Evolutionary conservation across 2,113 vertebrate genomes (phyloP), one percentile per base, ranked within the genome.

Genomic region (Vicugna pacos): DNA sequence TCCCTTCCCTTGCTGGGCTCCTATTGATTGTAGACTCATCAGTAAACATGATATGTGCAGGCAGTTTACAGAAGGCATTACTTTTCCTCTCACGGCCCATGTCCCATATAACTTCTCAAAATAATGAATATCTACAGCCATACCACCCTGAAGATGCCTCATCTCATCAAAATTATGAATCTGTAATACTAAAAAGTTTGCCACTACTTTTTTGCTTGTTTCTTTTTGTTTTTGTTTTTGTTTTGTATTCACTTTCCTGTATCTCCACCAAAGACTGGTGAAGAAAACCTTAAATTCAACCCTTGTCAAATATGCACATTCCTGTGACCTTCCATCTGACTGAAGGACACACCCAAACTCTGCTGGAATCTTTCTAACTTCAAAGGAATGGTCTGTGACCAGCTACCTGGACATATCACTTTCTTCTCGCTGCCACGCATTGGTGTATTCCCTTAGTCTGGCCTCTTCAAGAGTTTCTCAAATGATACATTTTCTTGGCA

Each of bases 1-100:
- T 87, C 62, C 54, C 79, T 28, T 75, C 52, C 67, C 83, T 73
- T 79, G 52, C 42, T 70, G n/a, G 26, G 32, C 52, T 89, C n/a
- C 22, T 65, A 15, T 92, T 69, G 26, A 83, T 77, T 67, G 6
- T 35, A 89, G 87, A 62, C 76, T 86, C 20, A 88, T 35, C 28
- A 30, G 35, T 52, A 83, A 95, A n/a, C 14, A 19, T 50, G 35
- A 88, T 48, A 11, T 1, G 70, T 10, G 3, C 30, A 50, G 46
- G 19, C 19, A 58, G 87, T 16, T 67, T 67, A 17, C 1, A 79
- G 32, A 79, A 35, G 54, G 26, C 3, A 26, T 72, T 65, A 81
- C n/a, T 70, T 54, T 89, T 64, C 20, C 58, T 62, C 64, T 50
- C 24, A 35, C 13, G 17, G 26, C 28, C 15, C 30, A 20, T 19